A percentile compares a stretch with the other conserved stretches of the same genome.
phyloP scores from a whole-genome alignment of 2,888 invertebrate species.

The Ophion costatus region DNA sequence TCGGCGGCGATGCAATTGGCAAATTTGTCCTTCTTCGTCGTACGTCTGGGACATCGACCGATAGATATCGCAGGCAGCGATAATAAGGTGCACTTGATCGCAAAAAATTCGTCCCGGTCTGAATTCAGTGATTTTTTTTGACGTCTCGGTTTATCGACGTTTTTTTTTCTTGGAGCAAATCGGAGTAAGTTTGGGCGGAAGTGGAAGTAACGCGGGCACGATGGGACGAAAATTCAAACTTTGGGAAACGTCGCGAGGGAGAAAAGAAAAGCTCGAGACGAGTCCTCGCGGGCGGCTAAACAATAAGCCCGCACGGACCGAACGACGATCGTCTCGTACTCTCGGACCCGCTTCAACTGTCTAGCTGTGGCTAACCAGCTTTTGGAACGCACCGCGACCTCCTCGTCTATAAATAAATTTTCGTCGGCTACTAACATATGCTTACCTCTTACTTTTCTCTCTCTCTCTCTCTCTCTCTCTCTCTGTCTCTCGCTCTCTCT shows the following conservation, averaged over 20 bases:
- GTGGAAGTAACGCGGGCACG: background rate
- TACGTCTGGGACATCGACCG: background rate
- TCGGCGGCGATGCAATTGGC: slow-evolving; percentile 20
- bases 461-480: slow-evolving; percentile 14
- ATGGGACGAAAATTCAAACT: background rate
- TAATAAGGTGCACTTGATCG: background rate
- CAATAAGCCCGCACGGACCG: slow-evolving; percentile 51
- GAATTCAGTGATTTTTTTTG: background rate
- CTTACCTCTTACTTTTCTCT: slow-evolving; percentile 60
- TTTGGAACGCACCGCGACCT: slow-evolving; percentile 82
- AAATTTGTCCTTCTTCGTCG: slow-evolving; percentile 12
- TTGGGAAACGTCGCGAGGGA: background rate
- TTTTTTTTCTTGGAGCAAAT: background rate
- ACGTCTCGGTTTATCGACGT: background rate
- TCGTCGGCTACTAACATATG: slow-evolving; percentile 75
- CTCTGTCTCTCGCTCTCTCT: too few relatives aligned
- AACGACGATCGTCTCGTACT: slow-evolving; percentile 63
- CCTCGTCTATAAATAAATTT: slow-evolving; percentile 82
- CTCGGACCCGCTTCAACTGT: slow-evolving; percentile 75
- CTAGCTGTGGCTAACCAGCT: slow-evolving; percentile 76
- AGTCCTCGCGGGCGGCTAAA: slow-evolving; percentile 51
- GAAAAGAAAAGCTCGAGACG: slow-evolving; percentile 36
- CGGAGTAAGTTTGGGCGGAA: background rate
- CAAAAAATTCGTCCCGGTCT: background rate
- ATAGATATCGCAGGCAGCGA: background rate